Base-by-base conservation (phyloP, 2,888 invertebrate genomes). In the Ferdinandea cuprea region DNA sequence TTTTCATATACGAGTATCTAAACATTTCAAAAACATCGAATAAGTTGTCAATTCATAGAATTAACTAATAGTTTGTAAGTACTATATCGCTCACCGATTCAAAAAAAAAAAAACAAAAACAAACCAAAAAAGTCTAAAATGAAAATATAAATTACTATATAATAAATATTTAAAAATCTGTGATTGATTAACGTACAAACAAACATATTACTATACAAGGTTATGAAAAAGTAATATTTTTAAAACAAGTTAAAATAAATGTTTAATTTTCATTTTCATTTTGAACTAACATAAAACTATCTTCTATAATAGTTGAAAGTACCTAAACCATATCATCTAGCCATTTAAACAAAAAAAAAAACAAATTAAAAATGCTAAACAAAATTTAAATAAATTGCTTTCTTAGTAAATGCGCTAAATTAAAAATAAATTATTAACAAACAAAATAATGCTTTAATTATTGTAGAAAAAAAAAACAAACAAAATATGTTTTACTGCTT, bases 171-270 rank as follows among this genome's bases (percentile, higher is more conserved):
- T 76, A 46, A 76, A 76, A 66, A 81, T 76, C 81, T 81, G 81
- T 81, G 81, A 81, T 81, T 81, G 76, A 81, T 81, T 61, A 81
- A 76, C 81, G 81, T 81, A 81, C 81, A 81, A 81, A 80, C 58
- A 71, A 80, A 54, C 25, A 52, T 59, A 69, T 74, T 63, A 80
- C 65, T 65, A 76, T 76, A 71, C 71, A 81, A 74, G 71, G 42
- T 69, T 74, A 80, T 58, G 40, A 74, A 19, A 68, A 63, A 63
- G 68, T 73, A 59, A 71, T 81, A 81, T 81, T 81, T 81, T 81
- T 71, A 37, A 77, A 76, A 65, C 40, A 46, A 56, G 19, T 32
- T 21, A 37, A 54, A 40, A 48, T 46, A 58, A 25, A 42, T 25
- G 44, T n/a, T 30, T 72, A 59, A 30, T 65, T 69, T 28, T 59